These are phyloP conservation scores for Schlechtendalia chinensis DNA, from an alignment of 1,140 invertebrate species.

Conservation along the genomic window DNA sequence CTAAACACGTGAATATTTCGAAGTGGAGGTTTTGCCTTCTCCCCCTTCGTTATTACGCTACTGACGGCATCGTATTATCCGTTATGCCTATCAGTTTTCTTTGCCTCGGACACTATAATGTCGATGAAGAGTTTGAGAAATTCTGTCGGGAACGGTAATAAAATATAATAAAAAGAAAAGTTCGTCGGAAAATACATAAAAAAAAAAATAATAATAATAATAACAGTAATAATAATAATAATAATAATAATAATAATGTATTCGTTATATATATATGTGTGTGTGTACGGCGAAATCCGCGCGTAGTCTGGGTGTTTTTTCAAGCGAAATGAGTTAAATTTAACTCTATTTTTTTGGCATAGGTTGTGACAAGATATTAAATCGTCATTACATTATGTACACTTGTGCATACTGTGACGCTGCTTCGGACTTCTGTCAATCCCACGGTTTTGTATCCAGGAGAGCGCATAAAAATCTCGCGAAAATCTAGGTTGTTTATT, in stretches of 20 bases:
- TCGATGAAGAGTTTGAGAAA: too few species aligned
- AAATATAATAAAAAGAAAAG: too few species aligned
- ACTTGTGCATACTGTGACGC: conserved; percentile 47
- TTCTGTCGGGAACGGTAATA: too few species aligned
- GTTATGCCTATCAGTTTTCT: too few species aligned
- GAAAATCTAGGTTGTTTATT: conserved; percentile 47
- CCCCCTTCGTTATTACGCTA: too few species aligned
- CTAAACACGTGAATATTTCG: too few species aligned
- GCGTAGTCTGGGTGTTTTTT: conserved; percentile 41
- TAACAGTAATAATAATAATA: too few species aligned
- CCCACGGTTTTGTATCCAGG: conserved; percentile 50
- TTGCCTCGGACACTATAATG: too few species aligned
- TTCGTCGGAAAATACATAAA: too few species aligned
- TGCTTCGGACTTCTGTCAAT: conserved; percentile 41
- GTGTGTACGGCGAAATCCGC: conserved; percentile 17
- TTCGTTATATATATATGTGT: neutral
- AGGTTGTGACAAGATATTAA: conserved; percentile 49
- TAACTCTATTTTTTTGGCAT: conserved; percentile 49
- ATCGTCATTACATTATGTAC: conserved; percentile 50
- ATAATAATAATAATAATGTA: conserved; percentile 19
- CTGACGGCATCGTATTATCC: too few species aligned
- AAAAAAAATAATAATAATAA: conserved; percentile 16
- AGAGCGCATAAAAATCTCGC: conserved; percentile 36
- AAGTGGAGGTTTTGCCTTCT: too few species aligned
- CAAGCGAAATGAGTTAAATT: conserved; percentile 49